A percentile compares a stretch with the other conserved stretches of the same genome.
Evolutionary conservation across 2,888 invertebrate species (phyloP).

Genomic region (Dynastes tityus): DNA sequence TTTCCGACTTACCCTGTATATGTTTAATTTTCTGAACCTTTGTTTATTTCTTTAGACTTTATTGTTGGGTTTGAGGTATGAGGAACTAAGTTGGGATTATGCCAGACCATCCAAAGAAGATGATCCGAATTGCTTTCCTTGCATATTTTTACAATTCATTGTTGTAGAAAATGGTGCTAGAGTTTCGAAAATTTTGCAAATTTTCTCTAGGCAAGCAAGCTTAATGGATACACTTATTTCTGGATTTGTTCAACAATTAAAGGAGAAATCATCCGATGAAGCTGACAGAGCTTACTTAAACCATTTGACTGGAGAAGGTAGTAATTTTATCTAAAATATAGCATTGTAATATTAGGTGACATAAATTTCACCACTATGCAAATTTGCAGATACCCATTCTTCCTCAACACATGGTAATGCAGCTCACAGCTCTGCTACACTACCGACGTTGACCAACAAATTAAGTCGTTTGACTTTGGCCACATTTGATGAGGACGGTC

Average conservation of each 20-base stretch:
- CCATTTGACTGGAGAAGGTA: constrained; percentile 63
- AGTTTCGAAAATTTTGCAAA: constrained; percentile 86
- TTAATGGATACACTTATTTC: constrained; percentile 92
- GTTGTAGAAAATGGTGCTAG: constrained; percentile 84
- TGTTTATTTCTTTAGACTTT: constrained; percentile 77
- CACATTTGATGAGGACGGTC: constrained; percentile 91
- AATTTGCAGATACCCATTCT: constrained; percentile 69
- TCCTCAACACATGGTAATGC: constrained; percentile 67
- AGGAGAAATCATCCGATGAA: constrained; percentile 70
- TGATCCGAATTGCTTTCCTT: constrained; percentile 90
- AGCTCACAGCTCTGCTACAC: constrained; percentile 71
- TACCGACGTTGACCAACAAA: constrained; percentile 85
- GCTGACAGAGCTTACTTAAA: constrained; percentile 67
- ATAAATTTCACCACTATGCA: neutral
- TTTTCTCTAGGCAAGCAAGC: constrained; percentile 82
- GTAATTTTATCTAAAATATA: constrained; percentile 54
- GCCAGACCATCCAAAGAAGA: constrained; percentile 89
- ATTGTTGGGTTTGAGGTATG: constrained; percentile 87
- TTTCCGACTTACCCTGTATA: neutral
- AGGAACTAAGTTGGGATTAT: constrained; percentile 94
- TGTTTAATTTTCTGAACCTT: constrained; percentile 16
- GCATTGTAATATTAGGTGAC: too few species aligned
- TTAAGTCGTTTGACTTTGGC: constrained; percentile 88
- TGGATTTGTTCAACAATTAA: constrained; percentile 85
- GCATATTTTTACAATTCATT: constrained; percentile 92